These are phyloP conservation scores for Columba janthina DNA, from an alignment of 2,113 vertebrate genomes.

Conservation along the genomic window DNA sequence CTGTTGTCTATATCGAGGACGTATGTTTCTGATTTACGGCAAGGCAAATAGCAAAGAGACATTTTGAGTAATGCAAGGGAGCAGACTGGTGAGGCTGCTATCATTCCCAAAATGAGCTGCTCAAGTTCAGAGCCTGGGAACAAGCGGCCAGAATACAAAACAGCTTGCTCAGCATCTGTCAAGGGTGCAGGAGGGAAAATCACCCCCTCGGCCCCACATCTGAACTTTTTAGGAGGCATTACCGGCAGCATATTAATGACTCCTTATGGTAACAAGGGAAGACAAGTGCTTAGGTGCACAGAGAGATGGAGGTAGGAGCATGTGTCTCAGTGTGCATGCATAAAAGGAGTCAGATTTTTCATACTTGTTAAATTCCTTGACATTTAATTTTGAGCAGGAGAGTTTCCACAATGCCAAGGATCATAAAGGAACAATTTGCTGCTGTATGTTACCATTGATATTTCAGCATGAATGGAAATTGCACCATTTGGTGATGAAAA, in stretches of 20 bases:
- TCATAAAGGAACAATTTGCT: conserved; percentile 65
- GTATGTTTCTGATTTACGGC: background rate
- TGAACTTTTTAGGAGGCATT: background rate
- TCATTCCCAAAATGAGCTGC: background rate
- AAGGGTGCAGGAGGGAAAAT: background rate
- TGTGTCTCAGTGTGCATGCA: too few species aligned
- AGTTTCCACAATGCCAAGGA: conserved; percentile 49
- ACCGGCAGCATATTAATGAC: background rate
- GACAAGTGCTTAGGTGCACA: background rate
- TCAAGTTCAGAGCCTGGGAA: background rate
- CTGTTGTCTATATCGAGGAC: background rate
- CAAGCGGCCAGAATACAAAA: background rate
- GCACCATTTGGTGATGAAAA: conserved; percentile 38
- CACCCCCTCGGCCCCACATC: background rate
- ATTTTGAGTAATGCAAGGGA: background rate
- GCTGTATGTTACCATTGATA: conserved; percentile 57
- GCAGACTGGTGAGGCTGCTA: background rate
- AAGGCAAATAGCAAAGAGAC: background rate
- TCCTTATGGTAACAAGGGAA: background rate
- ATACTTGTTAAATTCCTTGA: conserved; percentile 43
- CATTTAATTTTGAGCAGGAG: conserved; percentile 48
- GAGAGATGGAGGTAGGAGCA: background rate
- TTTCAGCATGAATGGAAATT: conserved; percentile 55
- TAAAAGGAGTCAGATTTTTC: conserved; percentile 13
- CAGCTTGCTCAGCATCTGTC: rapidly evolving